Conservation (phyloP, 2,113 vertebrate species). For the Sialia sialis region DNA sequence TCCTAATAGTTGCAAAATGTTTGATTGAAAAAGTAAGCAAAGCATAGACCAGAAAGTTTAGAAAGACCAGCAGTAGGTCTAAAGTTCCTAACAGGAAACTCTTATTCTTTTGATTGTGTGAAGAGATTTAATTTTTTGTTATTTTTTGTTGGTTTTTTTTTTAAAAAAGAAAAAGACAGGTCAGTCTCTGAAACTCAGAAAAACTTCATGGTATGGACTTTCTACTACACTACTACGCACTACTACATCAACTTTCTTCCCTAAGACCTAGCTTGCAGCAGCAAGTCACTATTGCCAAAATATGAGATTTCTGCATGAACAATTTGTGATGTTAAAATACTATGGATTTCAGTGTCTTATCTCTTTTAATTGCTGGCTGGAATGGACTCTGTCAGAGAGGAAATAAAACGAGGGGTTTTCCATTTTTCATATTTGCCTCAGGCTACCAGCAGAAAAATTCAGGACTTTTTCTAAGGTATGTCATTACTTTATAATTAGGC, state of each 20-base stretch:
- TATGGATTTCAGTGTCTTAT: background rate
- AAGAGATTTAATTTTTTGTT: background rate
- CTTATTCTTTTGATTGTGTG: background rate
- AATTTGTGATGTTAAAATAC: background rate
- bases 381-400: background rate
- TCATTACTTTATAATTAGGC: conserved; percentile 60
- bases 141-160: too few species aligned
- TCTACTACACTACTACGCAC: background rate
- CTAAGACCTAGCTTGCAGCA: background rate
- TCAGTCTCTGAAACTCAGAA: background rate
- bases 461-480: conserved; percentile 3
- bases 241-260: background rate
- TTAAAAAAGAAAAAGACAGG: background rate
- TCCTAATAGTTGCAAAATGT: background rate
- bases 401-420: background rate
- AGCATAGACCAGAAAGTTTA: background rate
- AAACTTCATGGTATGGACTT: background rate
- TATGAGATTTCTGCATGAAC: background rate
- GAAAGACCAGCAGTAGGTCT: background rate
- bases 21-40: background rate
- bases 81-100: background rate
- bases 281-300: background rate
- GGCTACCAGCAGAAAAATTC: conserved; percentile 31
- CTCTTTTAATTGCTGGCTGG: background rate
- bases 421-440: background rate